These are phyloP conservation scores for Cottus gobio DNA, from an alignment of 2,113 vertebrate genomes.

Conservation along the genomic window DNA sequence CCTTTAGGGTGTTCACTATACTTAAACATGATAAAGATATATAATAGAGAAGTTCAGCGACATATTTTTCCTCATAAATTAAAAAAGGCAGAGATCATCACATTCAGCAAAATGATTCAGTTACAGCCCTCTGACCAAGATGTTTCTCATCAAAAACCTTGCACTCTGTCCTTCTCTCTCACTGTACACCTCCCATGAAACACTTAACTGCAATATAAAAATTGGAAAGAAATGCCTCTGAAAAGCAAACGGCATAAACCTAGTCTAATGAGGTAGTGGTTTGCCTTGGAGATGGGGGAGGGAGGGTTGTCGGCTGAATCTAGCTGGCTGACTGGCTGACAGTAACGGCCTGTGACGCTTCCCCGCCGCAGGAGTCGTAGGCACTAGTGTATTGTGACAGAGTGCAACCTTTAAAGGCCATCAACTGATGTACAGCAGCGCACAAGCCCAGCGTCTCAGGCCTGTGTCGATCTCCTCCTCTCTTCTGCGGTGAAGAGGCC, in stretches of 20 bases:
- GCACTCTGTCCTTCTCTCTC: neutral
- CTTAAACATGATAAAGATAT: conserved; percentile 1
- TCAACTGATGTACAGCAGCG: conserved; percentile 78
- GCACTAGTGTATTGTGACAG: conserved; percentile 83
- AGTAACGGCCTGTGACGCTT: conserved; percentile 81
- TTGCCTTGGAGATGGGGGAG: conserved; percentile 43
- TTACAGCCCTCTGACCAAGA: neutral
- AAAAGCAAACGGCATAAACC: conserved; percentile 36
- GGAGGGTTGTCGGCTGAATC: conserved; percentile 59
- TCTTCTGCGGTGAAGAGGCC: conserved; percentile 41
- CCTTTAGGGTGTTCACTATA: neutral
- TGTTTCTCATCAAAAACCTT: conserved; percentile 9
- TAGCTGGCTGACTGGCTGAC: conserved; percentile 75
- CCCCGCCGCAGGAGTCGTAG: conserved; percentile 75
- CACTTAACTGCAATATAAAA: neutral
- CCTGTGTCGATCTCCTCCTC: conserved; percentile 50
- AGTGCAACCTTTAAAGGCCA: conserved; percentile 87
- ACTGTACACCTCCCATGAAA: neutral
- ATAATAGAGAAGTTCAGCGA: neutral
- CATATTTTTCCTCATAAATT: neutral
- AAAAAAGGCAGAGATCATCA: neutral
- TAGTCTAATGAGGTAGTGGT: conserved; percentile 57
- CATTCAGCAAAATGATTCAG: neutral
- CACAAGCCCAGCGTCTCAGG: conserved; percentile 61
- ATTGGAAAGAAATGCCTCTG: conserved; percentile 2